Evolutionary conservation across 2,888 invertebrate genomes (phyloP), one percentile per base, ranked within the genome.

Genomic region (Anagyrus pseudococci): DNA sequence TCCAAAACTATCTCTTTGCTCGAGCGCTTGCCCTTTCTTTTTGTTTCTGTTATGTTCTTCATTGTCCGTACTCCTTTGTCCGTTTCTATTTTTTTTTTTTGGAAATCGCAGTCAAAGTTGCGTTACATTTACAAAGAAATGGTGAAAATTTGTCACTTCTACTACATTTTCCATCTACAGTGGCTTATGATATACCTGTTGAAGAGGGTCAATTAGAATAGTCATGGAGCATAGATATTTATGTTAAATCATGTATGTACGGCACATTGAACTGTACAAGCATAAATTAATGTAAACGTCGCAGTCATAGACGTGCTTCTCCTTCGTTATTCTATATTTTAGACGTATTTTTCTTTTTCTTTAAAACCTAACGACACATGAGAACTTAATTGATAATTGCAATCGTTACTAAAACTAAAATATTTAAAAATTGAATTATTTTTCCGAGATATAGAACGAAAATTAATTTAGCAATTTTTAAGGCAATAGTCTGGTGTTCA

Each of bases 1-100:
- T 58, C 25, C 49, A 43, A 58, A 50, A 49, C 48, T 56, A 56
- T 17, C 17, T 23, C 47, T 37, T 22, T 13, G 22, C 19, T 25
- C 1, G 47, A 40, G 26, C n/a, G 41, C 43, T 49, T 26, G 41
- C 46, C 41, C 10, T 29, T 49, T 50, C 6, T 20, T 41, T 20
- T 26, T n/a, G 41, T 23, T 56, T 29, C 13, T 40, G 6, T 26
- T 54, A 20, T 17, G 22, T 33, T 55, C 46, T 17, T 6, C n/a
- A n/a, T n/a, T n/a, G n/a, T n/a, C n/a, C 19, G 26, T 48, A 40
- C 19, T 29, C 29, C 4, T 37, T 37, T 37, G 10, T 8, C 8
- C 33, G 10, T 37, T 8, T 37, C 10, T 37, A 37, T 15, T 10
- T 8, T 37, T 15, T 2, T 7, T 7, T 29, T 7, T 20, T 40